phyloP scores from a whole-genome alignment of 2,797 vertebrate species.

The Epinephelus coioides region DNA sequence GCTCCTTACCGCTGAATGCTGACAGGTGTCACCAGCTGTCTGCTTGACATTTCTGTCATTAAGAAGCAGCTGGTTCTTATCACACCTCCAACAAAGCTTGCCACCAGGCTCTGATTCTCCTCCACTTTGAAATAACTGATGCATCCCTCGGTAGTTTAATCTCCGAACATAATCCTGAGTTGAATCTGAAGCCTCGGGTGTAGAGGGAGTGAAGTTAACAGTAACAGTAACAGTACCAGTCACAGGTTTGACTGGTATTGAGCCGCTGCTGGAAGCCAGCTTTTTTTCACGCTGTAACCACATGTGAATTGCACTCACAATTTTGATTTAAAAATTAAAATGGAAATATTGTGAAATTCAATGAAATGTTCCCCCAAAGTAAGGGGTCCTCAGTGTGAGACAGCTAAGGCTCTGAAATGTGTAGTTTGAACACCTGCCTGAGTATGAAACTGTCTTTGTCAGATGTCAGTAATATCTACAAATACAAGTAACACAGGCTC shows the following conservation, averaged over 20 bases:
- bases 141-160: constrained; percentile 37
- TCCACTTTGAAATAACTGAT: constrained; percentile 52
- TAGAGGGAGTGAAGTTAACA: constrained; percentile 26
- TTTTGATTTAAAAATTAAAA: constrained; percentile 59
- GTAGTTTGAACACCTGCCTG: constrained; percentile 8
- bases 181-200: constrained; percentile 42
- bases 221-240: constrained; percentile 20
- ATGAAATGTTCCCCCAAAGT: constrained; percentile 31
- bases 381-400: constrained; percentile 1
- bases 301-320: constrained; percentile 34
- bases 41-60: constrained; percentile 59
- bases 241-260: constrained; percentile 19
- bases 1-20: constrained; percentile 37
- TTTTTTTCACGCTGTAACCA: constrained; percentile 37
- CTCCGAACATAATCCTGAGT: constrained; percentile 49
- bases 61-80: constrained; percentile 61
- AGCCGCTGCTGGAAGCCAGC: constrained; percentile 26
- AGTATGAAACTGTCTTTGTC: constrained; percentile 13
- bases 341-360: constrained; percentile 43
- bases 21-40: constrained; percentile 64
- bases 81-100: constrained; percentile 43
- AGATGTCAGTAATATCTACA: constrained; percentile 19
- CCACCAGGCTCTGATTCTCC: constrained; percentile 21
- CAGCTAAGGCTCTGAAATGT: constrained; percentile 22
- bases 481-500: not conserved